Percentiles rank a stretch among this genome's conserved stretches.
These are phyloP conservation scores for Cephalopholis sonnerati DNA, from an alignment of 2,113 vertebrate genomes.

Conservation along the genomic window DNA sequence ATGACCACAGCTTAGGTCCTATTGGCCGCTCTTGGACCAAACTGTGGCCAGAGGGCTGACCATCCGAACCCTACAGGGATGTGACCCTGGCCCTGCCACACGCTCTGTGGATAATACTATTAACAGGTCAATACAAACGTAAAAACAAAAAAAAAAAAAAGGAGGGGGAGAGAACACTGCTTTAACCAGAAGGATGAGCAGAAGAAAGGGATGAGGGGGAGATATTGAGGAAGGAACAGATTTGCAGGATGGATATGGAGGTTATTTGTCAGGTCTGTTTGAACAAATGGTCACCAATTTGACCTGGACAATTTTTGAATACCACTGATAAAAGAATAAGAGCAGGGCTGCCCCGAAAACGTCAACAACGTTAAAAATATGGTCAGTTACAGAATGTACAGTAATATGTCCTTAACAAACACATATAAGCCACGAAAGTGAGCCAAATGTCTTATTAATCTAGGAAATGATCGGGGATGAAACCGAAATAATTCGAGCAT, in stretches of 20 bases:
- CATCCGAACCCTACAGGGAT: slow-evolving; percentile 76
- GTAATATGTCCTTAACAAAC: slow-evolving; percentile 8
- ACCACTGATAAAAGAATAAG: not conserved
- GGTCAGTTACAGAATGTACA: not conserved
- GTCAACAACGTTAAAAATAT: not conserved
- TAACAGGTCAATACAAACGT: slow-evolving; percentile 79
- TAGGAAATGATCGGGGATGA: not conserved
- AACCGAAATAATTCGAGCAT: not conserved
- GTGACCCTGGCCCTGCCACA: slow-evolving; percentile 78
- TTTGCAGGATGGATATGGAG: slow-evolving; percentile 45
- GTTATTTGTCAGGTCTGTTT: slow-evolving; percentile 53
- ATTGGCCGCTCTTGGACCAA: slow-evolving; percentile 83
- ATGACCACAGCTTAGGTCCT: slow-evolving; percentile 89
- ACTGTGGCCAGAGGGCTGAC: slow-evolving; percentile 75
- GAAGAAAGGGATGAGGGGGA: slow-evolving; percentile 51
- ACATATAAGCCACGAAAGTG: not conserved
- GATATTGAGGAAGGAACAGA: slow-evolving; percentile 36
- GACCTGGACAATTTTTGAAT: slow-evolving; percentile 24
- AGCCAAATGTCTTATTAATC: not conserved
- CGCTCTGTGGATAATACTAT: slow-evolving; percentile 81
- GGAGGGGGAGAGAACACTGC: slow-evolving; percentile 15
- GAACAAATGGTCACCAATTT: slow-evolving; percentile 54
- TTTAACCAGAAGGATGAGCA: slow-evolving; percentile 56
- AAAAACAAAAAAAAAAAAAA: slow-evolving; percentile 44
- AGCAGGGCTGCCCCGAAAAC: not conserved